A percentile compares a stretch with the other conserved stretches of the same genome.
Evolutionary conservation across 2,113 vertebrate species (phyloP).

Genomic region (Colossoma macropomum): DNA sequence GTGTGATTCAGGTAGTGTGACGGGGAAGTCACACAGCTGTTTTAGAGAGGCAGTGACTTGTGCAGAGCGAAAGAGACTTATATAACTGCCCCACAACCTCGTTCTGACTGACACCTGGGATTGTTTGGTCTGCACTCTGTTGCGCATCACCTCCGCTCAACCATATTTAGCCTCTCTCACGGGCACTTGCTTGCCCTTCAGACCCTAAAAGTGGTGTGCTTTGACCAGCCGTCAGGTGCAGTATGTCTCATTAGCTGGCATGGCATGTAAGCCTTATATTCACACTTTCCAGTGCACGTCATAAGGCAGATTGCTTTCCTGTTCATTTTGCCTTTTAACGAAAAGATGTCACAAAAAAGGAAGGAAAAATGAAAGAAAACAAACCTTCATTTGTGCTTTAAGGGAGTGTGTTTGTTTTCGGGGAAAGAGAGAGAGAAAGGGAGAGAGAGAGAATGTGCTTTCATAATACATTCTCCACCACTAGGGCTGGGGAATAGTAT

Average conservation of each 20-base stretch:
- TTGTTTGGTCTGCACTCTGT: conserved; percentile 51
- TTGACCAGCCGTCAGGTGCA: conserved; percentile 12
- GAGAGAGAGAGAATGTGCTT: conserved; percentile 46
- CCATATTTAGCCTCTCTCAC: conserved; percentile 40
- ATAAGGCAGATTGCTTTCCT: not conserved
- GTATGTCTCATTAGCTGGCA: conserved; percentile 3
- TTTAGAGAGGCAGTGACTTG: conserved; percentile 45
- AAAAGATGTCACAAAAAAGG: too few relatives aligned
- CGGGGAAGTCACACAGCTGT: conserved; percentile 47
- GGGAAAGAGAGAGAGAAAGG: conserved; percentile 14
- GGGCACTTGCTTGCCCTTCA: not conserved
- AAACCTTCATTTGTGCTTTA: not conserved
- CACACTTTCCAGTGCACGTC: not conserved
- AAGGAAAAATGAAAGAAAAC: not conserved
- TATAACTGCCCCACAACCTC: conserved; percentile 48
- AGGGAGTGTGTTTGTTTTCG: not conserved
- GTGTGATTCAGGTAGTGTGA: conserved; percentile 35
- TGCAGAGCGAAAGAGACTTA: conserved; percentile 41
- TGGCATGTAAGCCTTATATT: not conserved
- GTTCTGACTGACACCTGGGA: conserved; percentile 48
- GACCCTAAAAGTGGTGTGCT: not conserved
- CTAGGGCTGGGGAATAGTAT: conserved; percentile 49
- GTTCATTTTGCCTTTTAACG: not conserved
- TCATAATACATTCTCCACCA: conserved; percentile 51
- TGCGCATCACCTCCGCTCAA: conserved; percentile 19